These are phyloP conservation scores for Cebidichthys violaceus DNA, from an alignment of 2,113 vertebrate species.

Conservation along the genomic window DNA sequence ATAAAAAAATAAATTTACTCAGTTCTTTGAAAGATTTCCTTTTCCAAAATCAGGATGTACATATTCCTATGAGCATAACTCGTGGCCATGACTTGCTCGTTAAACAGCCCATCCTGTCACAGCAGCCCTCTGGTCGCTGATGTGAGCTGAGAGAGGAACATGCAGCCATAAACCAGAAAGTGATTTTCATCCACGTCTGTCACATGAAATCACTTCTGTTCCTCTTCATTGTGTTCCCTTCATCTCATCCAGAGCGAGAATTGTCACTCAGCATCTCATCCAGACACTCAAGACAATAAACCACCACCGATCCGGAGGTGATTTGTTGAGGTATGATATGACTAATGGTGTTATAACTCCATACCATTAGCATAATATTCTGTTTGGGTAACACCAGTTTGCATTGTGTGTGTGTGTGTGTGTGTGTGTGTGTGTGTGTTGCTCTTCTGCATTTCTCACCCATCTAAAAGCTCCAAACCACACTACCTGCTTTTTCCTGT, in stretches of 20 bases:
- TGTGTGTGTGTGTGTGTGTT: background rate
- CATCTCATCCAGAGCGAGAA: slow-evolving; percentile 53
- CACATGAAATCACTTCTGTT: slow-evolving; percentile 58
- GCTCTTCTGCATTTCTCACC: background rate
- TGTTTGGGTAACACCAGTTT: background rate
- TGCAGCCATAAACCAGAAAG: slow-evolving; percentile 30
- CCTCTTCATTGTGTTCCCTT: slow-evolving; percentile 25
- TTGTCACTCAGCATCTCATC: slow-evolving; percentile 45
- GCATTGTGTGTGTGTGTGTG: background rate
- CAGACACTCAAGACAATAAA: slow-evolving; percentile 30
- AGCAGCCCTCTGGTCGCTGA: slow-evolving; percentile 12
- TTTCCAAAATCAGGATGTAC: background rate
- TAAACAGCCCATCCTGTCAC: slow-evolving; percentile 36
- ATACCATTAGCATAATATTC: background rate
- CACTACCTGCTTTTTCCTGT: background rate
- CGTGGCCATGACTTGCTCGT: slow-evolving; percentile 10
- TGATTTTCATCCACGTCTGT: slow-evolving; percentile 52
- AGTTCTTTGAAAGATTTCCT: background rate
- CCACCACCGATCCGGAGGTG: background rate
- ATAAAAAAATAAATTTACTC: background rate
- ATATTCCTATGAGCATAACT: slow-evolving; percentile 3
- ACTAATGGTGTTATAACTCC: slow-evolving; percentile 28
- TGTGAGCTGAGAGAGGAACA: slow-evolving; percentile 30
- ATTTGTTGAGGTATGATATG: background rate
- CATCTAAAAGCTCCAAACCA: background rate